A percentile compares a stretch with the other conserved stretches of the same genome.
phyloP scores from a whole-genome alignment of 2,888 invertebrate species.

The Lydus trimaculatus region DNA sequence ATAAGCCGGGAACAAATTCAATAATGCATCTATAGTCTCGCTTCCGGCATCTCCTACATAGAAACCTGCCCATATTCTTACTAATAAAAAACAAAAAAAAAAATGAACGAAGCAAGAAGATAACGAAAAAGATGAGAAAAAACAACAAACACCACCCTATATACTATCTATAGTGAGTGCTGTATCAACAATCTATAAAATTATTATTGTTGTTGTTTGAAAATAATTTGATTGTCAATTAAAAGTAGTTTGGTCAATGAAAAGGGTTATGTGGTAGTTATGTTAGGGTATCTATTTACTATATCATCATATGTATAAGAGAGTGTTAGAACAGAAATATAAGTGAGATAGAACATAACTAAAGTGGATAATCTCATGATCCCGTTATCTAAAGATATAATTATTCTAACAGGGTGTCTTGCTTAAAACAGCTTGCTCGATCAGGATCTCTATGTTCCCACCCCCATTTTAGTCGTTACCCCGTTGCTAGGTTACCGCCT shows the following conservation, averaged over 20 bases:
- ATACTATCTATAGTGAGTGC: not conserved
- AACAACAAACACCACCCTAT: not conserved
- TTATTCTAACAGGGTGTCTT: conserved; percentile 63
- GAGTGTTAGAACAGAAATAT: conserved; percentile 56
- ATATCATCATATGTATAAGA: conserved; percentile 42
- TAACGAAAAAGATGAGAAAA: not conserved
- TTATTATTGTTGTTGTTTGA: conserved; percentile 1
- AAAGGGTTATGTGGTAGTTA: not conserved
- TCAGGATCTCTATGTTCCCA: conserved; percentile 49
- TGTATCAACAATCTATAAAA: not conserved
- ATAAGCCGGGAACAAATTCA: conserved; percentile 62
- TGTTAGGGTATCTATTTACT: not conserved
- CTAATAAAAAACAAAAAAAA: conserved; percentile 22
- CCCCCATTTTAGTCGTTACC: conserved; percentile 34
- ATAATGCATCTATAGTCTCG: conserved; percentile 59
- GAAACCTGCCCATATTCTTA: conserved; percentile 39
- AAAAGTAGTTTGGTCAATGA: conserved; percentile 2
- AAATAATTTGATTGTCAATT: conserved; percentile 10
- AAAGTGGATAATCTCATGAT: conserved; percentile 62
- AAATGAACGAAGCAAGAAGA: not conserved
- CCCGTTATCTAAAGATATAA: conserved; percentile 62
- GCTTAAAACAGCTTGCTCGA: conserved; percentile 62
- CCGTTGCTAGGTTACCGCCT: conserved; percentile 60
- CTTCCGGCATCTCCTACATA: conserved; percentile 37
- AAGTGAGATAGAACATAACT: conserved; percentile 58